Conservation (phyloP, 2,797 vertebrate genomes). For the Picus viridis region DNA sequence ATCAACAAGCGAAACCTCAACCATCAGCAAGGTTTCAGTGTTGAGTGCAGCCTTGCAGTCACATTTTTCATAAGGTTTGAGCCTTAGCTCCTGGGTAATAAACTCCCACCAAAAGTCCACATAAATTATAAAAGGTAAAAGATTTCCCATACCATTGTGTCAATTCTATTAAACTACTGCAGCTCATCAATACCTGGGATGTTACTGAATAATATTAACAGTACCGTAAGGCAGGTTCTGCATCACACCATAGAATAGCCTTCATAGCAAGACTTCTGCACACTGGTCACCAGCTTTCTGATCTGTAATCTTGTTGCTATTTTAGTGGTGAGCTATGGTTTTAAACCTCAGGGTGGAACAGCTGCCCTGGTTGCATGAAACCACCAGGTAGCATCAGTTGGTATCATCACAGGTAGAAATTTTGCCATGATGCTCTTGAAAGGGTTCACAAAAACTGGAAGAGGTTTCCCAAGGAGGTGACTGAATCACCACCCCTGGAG, state of each 20-base stretch:
- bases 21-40: not conserved
- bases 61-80: not conserved
- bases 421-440: not conserved
- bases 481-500: no score
- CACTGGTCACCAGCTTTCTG: not conserved
- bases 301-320: not conserved
- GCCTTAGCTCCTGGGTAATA: not conserved
- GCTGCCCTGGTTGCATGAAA: not conserved
- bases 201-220: not conserved
- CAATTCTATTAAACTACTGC: not conserved
- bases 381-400: not conserved
- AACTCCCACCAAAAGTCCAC: not conserved
- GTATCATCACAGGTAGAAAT: not conserved
- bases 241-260: not conserved
- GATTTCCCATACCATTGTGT: not conserved
- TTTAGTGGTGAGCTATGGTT: not conserved
- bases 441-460: no score
- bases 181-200: not conserved
- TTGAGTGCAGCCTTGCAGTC: fast-evolving
- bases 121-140: not conserved
- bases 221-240: not conserved
- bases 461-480: no score
- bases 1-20: fast-evolving
- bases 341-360: not conserved
- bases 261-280: not conserved